Evolutionary conservation across 37 sponge, comb jelly and placozoan genomes (phyloP).

Genomic region (Cladorhizidae sp.): DNA sequence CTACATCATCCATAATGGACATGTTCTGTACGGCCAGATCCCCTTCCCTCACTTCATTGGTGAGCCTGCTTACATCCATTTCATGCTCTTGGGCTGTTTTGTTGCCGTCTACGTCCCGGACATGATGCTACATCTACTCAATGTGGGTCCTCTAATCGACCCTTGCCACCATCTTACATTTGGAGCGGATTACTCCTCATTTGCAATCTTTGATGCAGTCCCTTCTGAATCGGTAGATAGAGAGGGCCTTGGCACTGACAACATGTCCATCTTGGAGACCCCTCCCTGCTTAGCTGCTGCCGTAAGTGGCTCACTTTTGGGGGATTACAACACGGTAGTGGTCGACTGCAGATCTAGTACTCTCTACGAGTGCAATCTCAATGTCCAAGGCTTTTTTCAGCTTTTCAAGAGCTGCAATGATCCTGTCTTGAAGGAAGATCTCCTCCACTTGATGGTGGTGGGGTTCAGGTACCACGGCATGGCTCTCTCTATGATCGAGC

Average conservation of each 20-base stretch:
- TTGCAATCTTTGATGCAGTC: neutral
- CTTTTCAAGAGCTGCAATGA: constrained; percentile 39
- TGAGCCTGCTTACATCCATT: constrained; percentile 26
- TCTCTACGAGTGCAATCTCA: constrained; percentile 33
- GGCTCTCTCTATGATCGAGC: constrained; percentile 66
- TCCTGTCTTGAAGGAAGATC: constrained; percentile 23
- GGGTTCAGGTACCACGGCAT: constrained; percentile 39
- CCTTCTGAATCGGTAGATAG: neutral
- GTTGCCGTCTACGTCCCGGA: constrained; percentile 60
- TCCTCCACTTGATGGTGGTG: constrained; percentile 62
- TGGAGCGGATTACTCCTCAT: constrained; percentile 13
- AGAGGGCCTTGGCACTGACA: neutral
- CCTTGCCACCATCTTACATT: constrained; percentile 73
- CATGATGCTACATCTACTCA: constrained; percentile 60
- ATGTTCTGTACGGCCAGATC: constrained; percentile 48
- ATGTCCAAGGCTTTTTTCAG: constrained; percentile 35
- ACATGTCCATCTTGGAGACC: neutral
- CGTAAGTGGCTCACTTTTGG: neutral
- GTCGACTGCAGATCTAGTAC: constrained; percentile 26
- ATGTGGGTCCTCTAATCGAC: constrained; percentile 52
- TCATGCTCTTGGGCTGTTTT: constrained; percentile 54
- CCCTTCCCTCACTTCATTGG: constrained; percentile 16
- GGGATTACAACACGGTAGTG: constrained; percentile 18
- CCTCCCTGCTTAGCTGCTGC: neutral
- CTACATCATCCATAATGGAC: constrained; percentile 67